Base-by-base conservation (phyloP, 2,888 invertebrate species). In the Tiphia femorata region DNA sequence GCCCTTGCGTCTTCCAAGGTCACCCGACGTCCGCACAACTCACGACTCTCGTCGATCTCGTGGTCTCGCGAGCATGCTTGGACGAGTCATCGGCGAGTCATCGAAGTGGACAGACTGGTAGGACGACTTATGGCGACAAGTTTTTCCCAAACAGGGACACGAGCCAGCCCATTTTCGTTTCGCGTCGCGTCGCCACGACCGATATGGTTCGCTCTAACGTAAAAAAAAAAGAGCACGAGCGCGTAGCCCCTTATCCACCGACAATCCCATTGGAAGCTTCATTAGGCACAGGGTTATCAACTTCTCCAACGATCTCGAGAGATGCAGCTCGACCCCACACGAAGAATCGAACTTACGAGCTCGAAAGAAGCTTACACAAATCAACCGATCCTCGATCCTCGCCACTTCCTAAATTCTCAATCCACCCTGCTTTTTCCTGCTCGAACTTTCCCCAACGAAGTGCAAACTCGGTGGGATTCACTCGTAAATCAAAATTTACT, bases 131-230 rank as follows among this genome's bases (percentile, higher is more conserved):
- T 60, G 67, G 65, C 61, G 49, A 23, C 66, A 44, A 72, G 60
- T 75, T 71, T 69, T 70, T 69, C 70, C 71, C 60, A 75, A 74
- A 64, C 60, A 56, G 53, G 33, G 58, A 60, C 58, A 49, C 48
- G 59, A 54, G 49, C 49, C 62, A 54, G 40, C 41, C 70, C 69
- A 71, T 74, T 75, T 75, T 76, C 63, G 70, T 63, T 21, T 42
- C 41, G 46, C 8, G 6, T 5, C 40, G 52, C 41, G 27, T 38
- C 41, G 49, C 57, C n/a, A n/a, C n/a, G n/a, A n/a, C n/a, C 53
- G 64, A 63, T 65, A 64, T 58, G 67, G 62, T 35, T 56, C 37
- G 25, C 49, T 52, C 29, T 54, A 46, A 17, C 21, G n/a, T 10
- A 8, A 12, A 12, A 12, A 41, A 41, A 23, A 41, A 25, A 23